Evolutionary conservation across 1,140 invertebrate species (phyloP).

Genomic region (Triops longicaudatus): DNA sequence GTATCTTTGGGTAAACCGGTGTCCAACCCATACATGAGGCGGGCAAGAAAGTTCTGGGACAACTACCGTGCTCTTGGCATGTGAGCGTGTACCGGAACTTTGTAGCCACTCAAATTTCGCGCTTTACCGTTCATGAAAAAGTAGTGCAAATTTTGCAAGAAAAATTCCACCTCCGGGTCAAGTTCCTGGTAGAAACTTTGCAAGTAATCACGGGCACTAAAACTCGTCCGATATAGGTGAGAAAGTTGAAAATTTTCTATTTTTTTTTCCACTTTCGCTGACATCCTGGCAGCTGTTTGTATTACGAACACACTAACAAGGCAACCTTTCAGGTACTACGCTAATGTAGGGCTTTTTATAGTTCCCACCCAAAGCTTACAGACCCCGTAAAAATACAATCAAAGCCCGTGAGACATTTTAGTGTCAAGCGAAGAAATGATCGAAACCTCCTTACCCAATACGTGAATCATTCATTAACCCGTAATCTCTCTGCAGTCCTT

Average conservation of each 20-base stretch:
- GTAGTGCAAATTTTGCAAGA: constrained; percentile 27
- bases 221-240: constrained; percentile 21
- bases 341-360: not conserved
- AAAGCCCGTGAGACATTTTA: not conserved
- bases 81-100: not conserved
- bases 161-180: constrained; percentile 28
- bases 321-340: not conserved
- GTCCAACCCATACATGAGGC: too few relatives aligned
- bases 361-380: not conserved
- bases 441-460: not conserved
- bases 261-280: constrained; percentile 10
- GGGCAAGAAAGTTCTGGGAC: not conserved
- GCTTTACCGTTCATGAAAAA: constrained; percentile 20
- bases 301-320: too few relatives aligned
- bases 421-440: not conserved
- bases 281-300: not conserved
- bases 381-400: not conserved
- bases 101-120: not conserved
- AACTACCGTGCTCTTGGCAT: not conserved
- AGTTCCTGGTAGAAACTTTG: constrained; percentile 20
- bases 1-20: too few relatives aligned
- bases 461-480: not conserved
- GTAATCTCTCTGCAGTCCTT: not conserved
- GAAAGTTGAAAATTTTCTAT: not conserved
- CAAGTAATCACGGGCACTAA: constrained; percentile 25